Percentiles rank a stretch among this genome's conserved stretches.
These are phyloP conservation scores for Trachelus tabidus DNA, from an alignment of 2,888 invertebrate species.

Conservation along the genomic window DNA sequence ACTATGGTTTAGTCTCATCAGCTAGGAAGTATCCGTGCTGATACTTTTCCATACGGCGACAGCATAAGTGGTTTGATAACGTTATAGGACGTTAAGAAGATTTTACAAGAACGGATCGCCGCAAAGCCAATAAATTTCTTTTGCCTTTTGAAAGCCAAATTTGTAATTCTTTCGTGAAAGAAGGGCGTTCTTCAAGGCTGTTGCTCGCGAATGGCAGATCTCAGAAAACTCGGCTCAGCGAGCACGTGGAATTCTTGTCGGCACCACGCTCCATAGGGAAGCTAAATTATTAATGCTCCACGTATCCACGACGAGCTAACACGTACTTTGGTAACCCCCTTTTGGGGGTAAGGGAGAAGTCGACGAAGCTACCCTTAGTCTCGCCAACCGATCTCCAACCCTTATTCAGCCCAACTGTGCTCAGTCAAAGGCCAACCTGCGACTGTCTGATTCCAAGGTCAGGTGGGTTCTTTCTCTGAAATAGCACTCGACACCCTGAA, in stretches of 20 bases:
- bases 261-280: not conserved
- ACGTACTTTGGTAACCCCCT: slow-evolving; percentile 19
- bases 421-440: not conserved
- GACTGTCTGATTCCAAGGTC: not conserved
- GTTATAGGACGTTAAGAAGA: slow-evolving; percentile 13
- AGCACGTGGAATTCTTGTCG: not conserved
- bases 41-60: not conserved
- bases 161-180: slow-evolving; percentile 20
- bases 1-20: not conserved
- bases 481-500: not conserved
- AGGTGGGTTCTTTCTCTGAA: not conserved
- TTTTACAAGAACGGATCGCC: slow-evolving; percentile 12
- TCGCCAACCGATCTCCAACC: not conserved
- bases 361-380: not conserved
- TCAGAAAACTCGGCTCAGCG: not conserved
- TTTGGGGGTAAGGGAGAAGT: not conserved
- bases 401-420: not conserved
- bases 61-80: not conserved
- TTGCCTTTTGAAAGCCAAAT: slow-evolving; percentile 20
- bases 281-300: slow-evolving; percentile 24
- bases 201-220: not conserved
- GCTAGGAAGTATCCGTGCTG: not conserved
- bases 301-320: slow-evolving; percentile 16
- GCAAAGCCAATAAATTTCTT: slow-evolving; percentile 20
- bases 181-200: not conserved